Conservation (phyloP, 2,888 invertebrate species). For the Leptinotarsa rubiginosa region DNA sequence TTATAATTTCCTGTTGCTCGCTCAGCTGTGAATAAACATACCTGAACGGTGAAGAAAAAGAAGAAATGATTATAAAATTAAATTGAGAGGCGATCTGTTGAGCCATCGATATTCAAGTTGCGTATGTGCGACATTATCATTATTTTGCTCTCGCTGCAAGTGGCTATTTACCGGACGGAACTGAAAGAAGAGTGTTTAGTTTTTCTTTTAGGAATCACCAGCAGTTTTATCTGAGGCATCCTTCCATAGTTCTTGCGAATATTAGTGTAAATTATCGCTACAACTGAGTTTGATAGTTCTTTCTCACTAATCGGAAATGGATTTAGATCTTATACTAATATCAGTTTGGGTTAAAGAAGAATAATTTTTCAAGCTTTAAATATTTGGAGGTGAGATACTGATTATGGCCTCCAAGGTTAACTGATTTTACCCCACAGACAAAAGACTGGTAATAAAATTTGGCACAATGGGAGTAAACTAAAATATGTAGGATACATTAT, state of each 20-base stretch:
- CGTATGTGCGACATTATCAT: neutral
- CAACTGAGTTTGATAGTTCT: neutral
- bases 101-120: constrained; percentile 8
- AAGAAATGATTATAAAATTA: constrained; percentile 5
- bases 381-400: too few species aligned
- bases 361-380: too few species aligned
- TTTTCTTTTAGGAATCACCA: neutral
- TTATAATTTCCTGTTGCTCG: constrained; percentile 6
- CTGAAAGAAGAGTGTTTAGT: neutral
- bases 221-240: neutral
- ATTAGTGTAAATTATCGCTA: neutral
- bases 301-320: too few species aligned
- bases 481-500: too few species aligned
- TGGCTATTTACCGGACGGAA: neutral
- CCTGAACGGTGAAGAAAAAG: constrained; percentile 10
- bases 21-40: neutral
- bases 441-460: too few species aligned
- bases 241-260: neutral
- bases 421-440: too few species aligned
- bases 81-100: neutral
- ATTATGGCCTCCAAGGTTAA: too few species aligned
- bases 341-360: too few species aligned
- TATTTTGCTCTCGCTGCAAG: neutral
- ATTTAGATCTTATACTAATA: too few species aligned
- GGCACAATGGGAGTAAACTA: too few species aligned